Evolutionary conservation across 2,113 vertebrate genomes (phyloP).

Genomic region (Rattus norvegicus): GRCr8 NC_086020.1:219976501-219977000

Average conservation of each 20-base stretch:
- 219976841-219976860: neutral
- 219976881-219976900: neutral
- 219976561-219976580: neutral
- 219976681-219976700: neutral
- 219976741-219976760: neutral
- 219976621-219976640: neutral
- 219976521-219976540: constrained; percentile 2
- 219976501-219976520: neutral
- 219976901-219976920: neutral
- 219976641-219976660: neutral
- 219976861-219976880: neutral
- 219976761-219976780: neutral
- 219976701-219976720: neutral
- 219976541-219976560: neutral
- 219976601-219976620: neutral
- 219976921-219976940: constrained; percentile 13
- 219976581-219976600: neutral
- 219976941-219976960: neutral
- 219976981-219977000: neutral
- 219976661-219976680: neutral
- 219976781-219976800: neutral
- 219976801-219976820: neutral
- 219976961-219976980: constrained; percentile 46
- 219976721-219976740: neutral
- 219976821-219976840: neutral